Evolutionary conservation across 2,888 invertebrate genomes (phyloP).

Genomic region (Chloroclysta siterata): DNA sequence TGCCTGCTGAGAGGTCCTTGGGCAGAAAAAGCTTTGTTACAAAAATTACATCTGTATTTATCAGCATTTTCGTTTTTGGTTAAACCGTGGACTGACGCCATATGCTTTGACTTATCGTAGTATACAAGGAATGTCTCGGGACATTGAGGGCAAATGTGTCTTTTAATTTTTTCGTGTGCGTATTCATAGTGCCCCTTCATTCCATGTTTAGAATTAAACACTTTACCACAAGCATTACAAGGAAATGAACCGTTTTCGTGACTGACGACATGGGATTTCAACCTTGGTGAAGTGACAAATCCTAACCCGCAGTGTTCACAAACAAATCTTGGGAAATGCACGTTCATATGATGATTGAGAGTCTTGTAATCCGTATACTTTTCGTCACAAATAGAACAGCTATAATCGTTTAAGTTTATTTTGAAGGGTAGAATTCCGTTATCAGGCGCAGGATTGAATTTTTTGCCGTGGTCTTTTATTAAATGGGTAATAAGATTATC

Average conservation of each 20-base stretch:
- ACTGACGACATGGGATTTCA: slow-evolving; percentile 2
- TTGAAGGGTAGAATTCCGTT: slow-evolving; percentile 28
- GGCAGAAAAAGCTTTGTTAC: slow-evolving; percentile 66
- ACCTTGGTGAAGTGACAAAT: slow-evolving; percentile 38
- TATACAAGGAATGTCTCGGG: slow-evolving; percentile 70
- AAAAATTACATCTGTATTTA: slow-evolving; percentile 71
- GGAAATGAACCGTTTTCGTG: slow-evolving; percentile 54
- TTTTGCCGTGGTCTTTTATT: slow-evolving; percentile 19
- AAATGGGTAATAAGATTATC: slow-evolving; percentile 24
- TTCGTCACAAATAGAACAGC: slow-evolving; percentile 22
- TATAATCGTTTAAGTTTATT: slow-evolving; percentile 5
- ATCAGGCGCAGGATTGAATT: neutral
- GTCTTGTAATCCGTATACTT: slow-evolving; percentile 8
- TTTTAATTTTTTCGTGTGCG: slow-evolving; percentile 75
- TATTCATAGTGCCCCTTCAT: slow-evolving; percentile 72
- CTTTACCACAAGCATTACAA: slow-evolving; percentile 80
- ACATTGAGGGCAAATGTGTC: slow-evolving; percentile 73
- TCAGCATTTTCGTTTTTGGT: slow-evolving; percentile 59
- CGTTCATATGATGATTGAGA: slow-evolving; percentile 58
- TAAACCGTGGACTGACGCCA: slow-evolving; percentile 61
- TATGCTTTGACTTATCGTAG: slow-evolving; percentile 73
- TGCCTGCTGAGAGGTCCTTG: slow-evolving; percentile 62
- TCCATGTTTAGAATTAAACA: slow-evolving; percentile 74
- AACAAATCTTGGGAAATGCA: slow-evolving; percentile 58
- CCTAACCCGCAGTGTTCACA: slow-evolving; percentile 53